Conservation (phyloP, 2,797 vertebrate species). For the Ambastaia sidthimunki region DNA sequence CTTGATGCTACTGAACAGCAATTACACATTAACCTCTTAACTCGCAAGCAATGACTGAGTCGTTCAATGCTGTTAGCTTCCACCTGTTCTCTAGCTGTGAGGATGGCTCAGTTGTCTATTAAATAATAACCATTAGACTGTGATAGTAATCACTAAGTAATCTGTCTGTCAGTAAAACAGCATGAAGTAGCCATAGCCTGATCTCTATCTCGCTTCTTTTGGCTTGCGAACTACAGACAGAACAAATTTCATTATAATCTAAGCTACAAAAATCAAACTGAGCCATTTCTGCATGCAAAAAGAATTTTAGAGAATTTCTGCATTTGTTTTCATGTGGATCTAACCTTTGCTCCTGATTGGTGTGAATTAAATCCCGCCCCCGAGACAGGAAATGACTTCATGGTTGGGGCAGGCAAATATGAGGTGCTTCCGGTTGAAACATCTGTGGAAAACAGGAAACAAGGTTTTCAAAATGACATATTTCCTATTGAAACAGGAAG, state of each 20-base stretch:
- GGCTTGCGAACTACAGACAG: constrained; percentile 24
- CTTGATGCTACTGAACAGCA: background rate
- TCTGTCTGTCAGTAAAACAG: constrained; percentile 42
- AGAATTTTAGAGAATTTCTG: too few relatives aligned
- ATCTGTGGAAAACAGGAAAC: constrained; percentile 76
- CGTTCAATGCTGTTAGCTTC: background rate
- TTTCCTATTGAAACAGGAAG: background rate
- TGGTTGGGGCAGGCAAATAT: constrained; percentile 79
- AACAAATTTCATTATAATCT: constrained; percentile 10
- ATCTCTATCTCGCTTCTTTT: constrained; percentile 19
- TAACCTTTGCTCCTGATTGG: constrained; percentile 86
- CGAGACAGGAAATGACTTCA: constrained; percentile 84
- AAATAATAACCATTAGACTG: constrained; percentile 48
- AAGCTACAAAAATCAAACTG: background rate
- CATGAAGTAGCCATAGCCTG: constrained; percentile 5
- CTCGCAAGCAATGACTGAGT: background rate
- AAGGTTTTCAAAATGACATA: background rate
- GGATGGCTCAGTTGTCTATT: constrained; percentile 22
- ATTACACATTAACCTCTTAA: constrained; percentile 8
- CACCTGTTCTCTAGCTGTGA: constrained; percentile 15
- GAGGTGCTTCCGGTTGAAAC: constrained; percentile 80
- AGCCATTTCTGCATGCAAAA: background rate
- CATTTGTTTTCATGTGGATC: constrained; percentile 35
- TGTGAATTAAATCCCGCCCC: constrained; percentile 82
- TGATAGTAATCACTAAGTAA: constrained; percentile 43